phyloP scores from a whole-genome alignment of 2,797 vertebrate species.

The Todus mexicanus region DNA sequence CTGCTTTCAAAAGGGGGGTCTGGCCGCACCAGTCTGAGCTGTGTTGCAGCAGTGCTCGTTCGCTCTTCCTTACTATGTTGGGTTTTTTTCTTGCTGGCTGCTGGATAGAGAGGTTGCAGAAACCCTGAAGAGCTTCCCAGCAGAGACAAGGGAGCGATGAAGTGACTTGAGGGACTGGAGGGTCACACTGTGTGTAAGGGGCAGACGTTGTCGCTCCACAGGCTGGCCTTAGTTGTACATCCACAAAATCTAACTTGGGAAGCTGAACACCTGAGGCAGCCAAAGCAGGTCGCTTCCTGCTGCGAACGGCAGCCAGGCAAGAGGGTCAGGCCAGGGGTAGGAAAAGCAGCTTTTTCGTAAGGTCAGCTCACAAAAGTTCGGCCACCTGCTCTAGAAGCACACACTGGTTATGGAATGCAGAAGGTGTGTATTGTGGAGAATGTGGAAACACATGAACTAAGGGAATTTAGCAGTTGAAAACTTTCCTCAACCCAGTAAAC shows the following conservation, averaged over 20 bases:
- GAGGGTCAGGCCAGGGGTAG: too few relatives aligned
- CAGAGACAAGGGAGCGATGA: background rate
- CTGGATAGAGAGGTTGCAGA: background rate
- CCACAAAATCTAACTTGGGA: background rate
- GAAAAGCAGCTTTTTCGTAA: background rate
- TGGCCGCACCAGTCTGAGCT: background rate
- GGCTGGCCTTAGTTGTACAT: background rate
- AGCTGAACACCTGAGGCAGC: background rate
- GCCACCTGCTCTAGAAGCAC: background rate
- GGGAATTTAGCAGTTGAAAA: background rate
- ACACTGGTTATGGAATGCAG: background rate
- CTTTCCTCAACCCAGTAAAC: background rate
- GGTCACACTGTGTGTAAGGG: too few relatives aligned
- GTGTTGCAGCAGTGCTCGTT: background rate
- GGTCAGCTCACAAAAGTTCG: background rate
- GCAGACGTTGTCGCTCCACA: background rate
- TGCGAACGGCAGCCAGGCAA: background rate
- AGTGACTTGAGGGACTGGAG: background rate
- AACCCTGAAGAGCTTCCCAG: background rate
- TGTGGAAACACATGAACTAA: background rate
- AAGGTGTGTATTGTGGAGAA: background rate
- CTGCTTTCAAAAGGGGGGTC: background rate
- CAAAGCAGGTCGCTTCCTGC: background rate
- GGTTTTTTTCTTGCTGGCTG: background rate
- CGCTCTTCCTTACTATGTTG: background rate